Evolutionary conservation across 2,888 invertebrate species (phyloP).

Genomic region (Oxyteleia sp.): DNA sequence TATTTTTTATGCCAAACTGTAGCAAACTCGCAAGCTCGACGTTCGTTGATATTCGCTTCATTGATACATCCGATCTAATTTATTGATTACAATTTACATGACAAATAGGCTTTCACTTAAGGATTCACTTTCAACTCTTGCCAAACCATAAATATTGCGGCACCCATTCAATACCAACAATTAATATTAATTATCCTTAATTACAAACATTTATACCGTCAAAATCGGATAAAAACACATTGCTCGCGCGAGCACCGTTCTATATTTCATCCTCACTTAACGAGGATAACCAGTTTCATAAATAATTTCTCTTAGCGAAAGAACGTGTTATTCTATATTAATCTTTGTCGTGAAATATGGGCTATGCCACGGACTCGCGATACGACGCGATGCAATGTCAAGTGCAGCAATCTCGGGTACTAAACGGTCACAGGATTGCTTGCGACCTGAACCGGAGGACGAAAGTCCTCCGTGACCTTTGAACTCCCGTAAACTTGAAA

Average conservation of each 20-base stretch:
- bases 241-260: not conserved
- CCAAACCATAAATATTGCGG: not conserved
- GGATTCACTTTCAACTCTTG: too few species aligned
- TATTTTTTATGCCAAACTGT: conserved; percentile 16
- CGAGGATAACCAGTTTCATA: conserved; percentile 35
- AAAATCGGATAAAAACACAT: not conserved
- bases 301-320: conserved; percentile 45
- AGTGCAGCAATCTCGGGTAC: conserved; percentile 40
- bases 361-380: conserved; percentile 21
- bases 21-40: not conserved
- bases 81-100: not conserved
- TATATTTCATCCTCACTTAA: conserved; percentile 22
- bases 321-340: conserved; percentile 56
- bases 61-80: not conserved
- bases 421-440: conserved; percentile 22
- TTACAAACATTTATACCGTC: not conserved
- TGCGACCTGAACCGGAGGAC: too few species aligned
- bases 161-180: not conserved
- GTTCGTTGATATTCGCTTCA: not conserved
- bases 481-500: conserved; percentile 29
- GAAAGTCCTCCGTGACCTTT: conserved; percentile 42
- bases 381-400: conserved; percentile 35
- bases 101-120: too few species aligned
- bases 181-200: not conserved
- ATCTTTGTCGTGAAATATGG: conserved; percentile 52